Conservation (phyloP, 1,140 invertebrate genomes). For the Chelonus insularis region DNA sequence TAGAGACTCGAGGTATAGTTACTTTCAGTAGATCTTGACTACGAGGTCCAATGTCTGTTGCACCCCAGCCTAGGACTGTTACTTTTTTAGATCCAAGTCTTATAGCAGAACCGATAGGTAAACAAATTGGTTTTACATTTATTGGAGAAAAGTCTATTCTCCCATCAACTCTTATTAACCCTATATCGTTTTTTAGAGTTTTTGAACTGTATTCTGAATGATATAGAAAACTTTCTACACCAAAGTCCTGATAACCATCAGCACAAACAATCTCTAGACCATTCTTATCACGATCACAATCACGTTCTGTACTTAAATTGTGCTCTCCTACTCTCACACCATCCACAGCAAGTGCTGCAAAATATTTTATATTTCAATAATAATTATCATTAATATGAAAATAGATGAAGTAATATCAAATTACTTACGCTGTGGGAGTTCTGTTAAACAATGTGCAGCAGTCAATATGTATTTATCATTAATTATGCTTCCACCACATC, state of each 20-base stretch:
- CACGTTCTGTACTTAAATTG: conserved; percentile 60
- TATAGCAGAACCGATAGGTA: conserved; percentile 56
- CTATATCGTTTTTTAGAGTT: conserved; percentile 65
- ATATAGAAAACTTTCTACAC: conserved; percentile 58
- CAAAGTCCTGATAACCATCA: conserved; percentile 64
- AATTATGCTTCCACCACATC: conserved; percentile 67
- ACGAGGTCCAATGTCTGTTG: conserved; percentile 56
- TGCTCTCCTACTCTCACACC: conserved; percentile 72
- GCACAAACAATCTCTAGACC: conserved; percentile 58
- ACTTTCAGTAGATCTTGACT: conserved; percentile 61
- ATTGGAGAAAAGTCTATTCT: conserved; percentile 59
- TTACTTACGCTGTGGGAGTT: too few relatives aligned
- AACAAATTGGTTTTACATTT: conserved; percentile 63
- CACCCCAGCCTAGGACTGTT: conserved; percentile 66
- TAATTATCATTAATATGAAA: too few relatives aligned
- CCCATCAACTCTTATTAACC: conserved; percentile 62
- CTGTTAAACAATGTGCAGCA: conserved; percentile 66
- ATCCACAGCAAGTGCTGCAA: too few relatives aligned
- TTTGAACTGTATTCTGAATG: conserved; percentile 62
- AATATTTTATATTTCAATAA: too few relatives aligned
- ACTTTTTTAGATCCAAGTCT: conserved; percentile 36
- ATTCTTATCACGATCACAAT: conserved; percentile 62
- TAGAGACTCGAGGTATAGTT: conserved; percentile 53
- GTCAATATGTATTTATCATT: conserved; percentile 66
- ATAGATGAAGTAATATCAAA: too few relatives aligned